Evolutionary conservation across 2,113 vertebrate genomes (phyloP), one percentile per base, ranked within the genome.

Genomic region (Sinocyclocheilus grahami): DNA sequence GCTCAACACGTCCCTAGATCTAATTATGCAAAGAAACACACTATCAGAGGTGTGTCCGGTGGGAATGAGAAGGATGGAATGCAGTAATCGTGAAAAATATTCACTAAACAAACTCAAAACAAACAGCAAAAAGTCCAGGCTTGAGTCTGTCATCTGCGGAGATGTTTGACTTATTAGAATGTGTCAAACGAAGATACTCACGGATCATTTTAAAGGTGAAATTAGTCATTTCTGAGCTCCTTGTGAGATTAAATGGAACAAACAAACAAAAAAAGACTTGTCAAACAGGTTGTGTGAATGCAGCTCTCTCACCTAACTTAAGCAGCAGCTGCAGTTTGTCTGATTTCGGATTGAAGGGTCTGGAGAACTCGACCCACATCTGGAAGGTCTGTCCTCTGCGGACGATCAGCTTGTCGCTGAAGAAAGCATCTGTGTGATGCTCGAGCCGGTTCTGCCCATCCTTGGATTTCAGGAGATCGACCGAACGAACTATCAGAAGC

Each of bases 381-480:
- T 92, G 77, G 85, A 98, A 97, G 0, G 85, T 93, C 89, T 97
- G 96, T 9, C 97, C 97, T 1, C 97, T 93, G 3, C 97, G 96
- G 48, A 97, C 51, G 14, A 98, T 95, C 13, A 95, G 91, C 11
- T 94, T 72, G 0, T 96, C 86, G 0, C 90, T 93, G 27, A 95
- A 93, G 78, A 92, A 98, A 22, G 93, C 92, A 2, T 96, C 58
- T 0, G 97, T 98, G 93, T 94, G 96, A 86, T 98, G 97, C 14
- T 93, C 89, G 0, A 5, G 82, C 1, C 95, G 94, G 60, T 96
- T 96, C 46, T 63, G 85, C 2, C 91, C 91, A 0, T 90, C 90
- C 30, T 92, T 94, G 10, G 89, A 84, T 10, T 94, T 94, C 89
- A 96, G 91, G 88, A 97, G 91, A 85, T 97, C 95, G 14, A 97